Evolutionary conservation across 1,140 invertebrate species (phyloP).

Genomic region (Dendrolimus kikuchii): DNA sequence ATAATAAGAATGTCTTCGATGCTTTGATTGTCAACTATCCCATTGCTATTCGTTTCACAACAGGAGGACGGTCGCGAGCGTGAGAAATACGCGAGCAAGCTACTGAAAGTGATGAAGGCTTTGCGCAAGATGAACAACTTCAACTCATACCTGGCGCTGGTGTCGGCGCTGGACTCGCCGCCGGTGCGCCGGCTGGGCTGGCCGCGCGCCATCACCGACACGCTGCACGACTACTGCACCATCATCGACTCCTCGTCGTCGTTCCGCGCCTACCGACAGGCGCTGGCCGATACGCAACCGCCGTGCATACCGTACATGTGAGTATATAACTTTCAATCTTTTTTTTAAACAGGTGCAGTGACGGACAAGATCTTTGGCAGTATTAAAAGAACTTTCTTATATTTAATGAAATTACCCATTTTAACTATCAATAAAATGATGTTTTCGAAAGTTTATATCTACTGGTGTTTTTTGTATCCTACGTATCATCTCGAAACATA

Average conservation of each 20-base stretch:
- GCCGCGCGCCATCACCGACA: slow-evolving; percentile 94
- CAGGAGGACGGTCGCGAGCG: slow-evolving; percentile 89
- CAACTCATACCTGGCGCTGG: slow-evolving; percentile 96
- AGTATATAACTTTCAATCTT: slow-evolving; percentile 45
- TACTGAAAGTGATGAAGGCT: slow-evolving; percentile 99
- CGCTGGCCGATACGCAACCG: slow-evolving; percentile 93
- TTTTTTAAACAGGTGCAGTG: background rate
- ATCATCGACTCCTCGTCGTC: slow-evolving; percentile 97
- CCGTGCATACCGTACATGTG: slow-evolving; percentile 99
- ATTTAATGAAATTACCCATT: too few relatives aligned
- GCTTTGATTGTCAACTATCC: background rate
- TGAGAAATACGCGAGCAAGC: slow-evolving; percentile 97
- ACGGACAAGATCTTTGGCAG: too few relatives aligned
- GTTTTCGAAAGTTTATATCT: too few relatives aligned
- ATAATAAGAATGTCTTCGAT: too few relatives aligned
- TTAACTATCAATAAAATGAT: too few relatives aligned
- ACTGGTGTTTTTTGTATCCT: too few relatives aligned
- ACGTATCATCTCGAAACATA: too few relatives aligned
- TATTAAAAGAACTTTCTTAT: too few relatives aligned
- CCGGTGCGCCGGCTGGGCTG: slow-evolving; percentile 96
- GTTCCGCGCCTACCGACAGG: slow-evolving; percentile 95
- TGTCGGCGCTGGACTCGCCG: slow-evolving; percentile 97
- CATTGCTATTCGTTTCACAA: slow-evolving; percentile 1
- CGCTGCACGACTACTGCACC: slow-evolving; percentile 93
- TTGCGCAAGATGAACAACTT: slow-evolving; percentile 98